Percentiles rank a stretch among this genome's conserved stretches.
These are phyloP conservation scores for Lucilia sericata DNA, from an alignment of 1,140 invertebrate species.

Conservation along the genomic window DNA sequence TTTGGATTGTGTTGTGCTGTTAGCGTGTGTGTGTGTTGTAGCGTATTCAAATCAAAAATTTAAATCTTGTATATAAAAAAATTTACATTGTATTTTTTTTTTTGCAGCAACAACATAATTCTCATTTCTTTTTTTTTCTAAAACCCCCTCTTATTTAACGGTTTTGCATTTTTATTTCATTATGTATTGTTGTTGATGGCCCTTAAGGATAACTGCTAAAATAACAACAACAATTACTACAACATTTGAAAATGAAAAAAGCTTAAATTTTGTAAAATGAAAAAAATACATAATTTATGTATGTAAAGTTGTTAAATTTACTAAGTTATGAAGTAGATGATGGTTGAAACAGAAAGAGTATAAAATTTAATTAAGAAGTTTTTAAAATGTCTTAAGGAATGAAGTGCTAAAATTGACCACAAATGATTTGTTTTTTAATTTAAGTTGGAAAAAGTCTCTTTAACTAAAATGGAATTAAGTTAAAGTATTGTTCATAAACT, in stretches of 20 bases:
- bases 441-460: no score
- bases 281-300: not conserved
- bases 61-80: conserved; percentile 2
- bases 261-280: not conserved
- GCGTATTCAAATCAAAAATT: conserved; percentile 9
- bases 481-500: no score
- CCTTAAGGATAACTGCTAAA: not conserved
- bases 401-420: not conserved
- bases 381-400: not conserved
- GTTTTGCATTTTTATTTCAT: not conserved
- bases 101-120: not conserved
- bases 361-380: not conserved
- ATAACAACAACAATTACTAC: no score
- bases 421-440: not conserved
- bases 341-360: not conserved
- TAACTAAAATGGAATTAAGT: no score
- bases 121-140: not conserved
- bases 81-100: conserved; percentile 1
- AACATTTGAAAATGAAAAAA: no score
- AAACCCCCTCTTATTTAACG: not conserved
- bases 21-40: not conserved
- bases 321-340: not conserved
- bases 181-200: not conserved
- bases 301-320: not conserved
- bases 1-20: not conserved